Evolutionary conservation across 1,140 invertebrate species (phyloP).

Genomic region (Colletes latitarsis): DNA sequence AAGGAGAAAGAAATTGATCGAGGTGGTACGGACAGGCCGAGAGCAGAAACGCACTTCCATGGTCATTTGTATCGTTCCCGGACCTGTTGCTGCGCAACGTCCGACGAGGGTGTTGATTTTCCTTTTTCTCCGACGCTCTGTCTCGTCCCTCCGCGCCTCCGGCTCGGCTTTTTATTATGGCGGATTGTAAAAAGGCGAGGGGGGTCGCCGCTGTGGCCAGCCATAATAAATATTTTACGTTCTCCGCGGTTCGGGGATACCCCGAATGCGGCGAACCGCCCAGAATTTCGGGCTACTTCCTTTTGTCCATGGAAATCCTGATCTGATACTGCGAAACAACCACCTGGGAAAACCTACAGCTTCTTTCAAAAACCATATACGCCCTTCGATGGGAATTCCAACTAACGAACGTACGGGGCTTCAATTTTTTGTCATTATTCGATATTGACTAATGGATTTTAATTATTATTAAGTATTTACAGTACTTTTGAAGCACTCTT

Average conservation of each 20-base stretch:
- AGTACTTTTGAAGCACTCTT: too few relatives aligned
- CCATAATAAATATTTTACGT: constrained; percentile 59
- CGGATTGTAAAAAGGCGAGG: constrained; percentile 6
- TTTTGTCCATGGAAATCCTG: background rate
- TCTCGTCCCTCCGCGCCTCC: too few relatives aligned
- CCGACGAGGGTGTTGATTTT: constrained; percentile 49
- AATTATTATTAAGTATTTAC: too few relatives aligned
- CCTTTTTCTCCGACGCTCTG: constrained; percentile 6
- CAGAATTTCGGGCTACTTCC: background rate
- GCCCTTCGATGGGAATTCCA: too few relatives aligned
- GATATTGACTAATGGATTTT: too few relatives aligned
- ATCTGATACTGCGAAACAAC: too few relatives aligned
- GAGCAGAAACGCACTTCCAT: constrained; percentile 37
- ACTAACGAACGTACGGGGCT: too few relatives aligned
- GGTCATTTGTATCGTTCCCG: constrained; percentile 61
- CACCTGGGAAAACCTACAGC: too few relatives aligned
- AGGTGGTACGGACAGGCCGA: constrained; percentile 27
- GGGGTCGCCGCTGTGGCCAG: background rate
- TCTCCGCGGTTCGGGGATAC: constrained; percentile 7
- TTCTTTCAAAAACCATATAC: too few relatives aligned
- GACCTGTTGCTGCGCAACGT: constrained; percentile 57
- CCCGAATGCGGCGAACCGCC: background rate
- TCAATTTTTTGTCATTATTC: too few relatives aligned
- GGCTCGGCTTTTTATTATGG: constrained; percentile 38
- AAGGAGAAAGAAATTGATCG: constrained; percentile 47